A percentile compares a stretch with the other conserved stretches of the same genome.
Conservation (phyloP, 2,797 vertebrate species). For the Anas flavirostris region DNA sequence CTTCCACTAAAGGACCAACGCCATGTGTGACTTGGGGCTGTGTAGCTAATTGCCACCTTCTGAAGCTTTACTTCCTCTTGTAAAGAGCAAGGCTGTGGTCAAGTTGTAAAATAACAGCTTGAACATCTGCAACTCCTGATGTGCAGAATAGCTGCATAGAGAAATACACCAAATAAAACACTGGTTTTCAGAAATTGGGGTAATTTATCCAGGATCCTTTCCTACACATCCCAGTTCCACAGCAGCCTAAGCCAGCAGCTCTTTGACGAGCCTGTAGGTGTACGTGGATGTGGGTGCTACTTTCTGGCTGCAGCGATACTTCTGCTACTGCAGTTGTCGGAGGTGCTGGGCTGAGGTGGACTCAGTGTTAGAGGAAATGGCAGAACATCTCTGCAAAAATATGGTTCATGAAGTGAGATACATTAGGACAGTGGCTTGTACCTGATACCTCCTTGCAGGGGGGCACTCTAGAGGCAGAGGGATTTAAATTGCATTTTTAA, state of each 20-base stretch:
- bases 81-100: not conserved
- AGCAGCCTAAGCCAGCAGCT: not conserved
- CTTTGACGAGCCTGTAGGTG: not conserved
- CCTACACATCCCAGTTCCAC: not conserved
- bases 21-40: not conserved
- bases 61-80: constrained; percentile 13
- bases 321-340: not conserved
- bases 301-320: not conserved
- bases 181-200: not conserved
- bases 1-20: not conserved
- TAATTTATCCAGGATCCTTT: not conserved
- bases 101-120: not conserved
- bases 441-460: not conserved
- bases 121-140: not conserved
- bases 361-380: not conserved
- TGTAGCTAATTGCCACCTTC: not conserved
- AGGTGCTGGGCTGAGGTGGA: not conserved
- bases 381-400: not conserved
- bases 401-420: not conserved
- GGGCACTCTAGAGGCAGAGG: not conserved
- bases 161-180: not conserved
- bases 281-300: not conserved
- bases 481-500: not conserved
- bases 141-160: not conserved
- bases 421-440: not conserved